phyloP scores from a whole-genome alignment of 2,888 invertebrate genomes.

The Brachyptera putata region DNA sequence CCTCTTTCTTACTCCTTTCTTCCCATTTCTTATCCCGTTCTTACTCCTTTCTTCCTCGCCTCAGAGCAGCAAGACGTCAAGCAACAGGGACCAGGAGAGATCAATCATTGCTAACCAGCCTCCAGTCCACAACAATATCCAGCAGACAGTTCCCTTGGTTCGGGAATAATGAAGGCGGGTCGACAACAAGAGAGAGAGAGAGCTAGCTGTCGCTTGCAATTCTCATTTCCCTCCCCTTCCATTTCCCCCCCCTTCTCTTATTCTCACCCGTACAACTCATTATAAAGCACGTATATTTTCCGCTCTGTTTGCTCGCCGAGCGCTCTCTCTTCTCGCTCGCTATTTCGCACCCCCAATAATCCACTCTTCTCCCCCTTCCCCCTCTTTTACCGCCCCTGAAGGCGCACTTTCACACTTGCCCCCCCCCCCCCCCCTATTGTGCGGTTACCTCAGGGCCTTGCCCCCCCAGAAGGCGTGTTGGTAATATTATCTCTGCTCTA shows the following conservation, averaged over 20 bases:
- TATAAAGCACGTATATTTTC: slow-evolving; percentile 39
- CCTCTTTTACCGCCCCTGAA: slow-evolving; percentile 29
- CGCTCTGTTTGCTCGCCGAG: slow-evolving; percentile 32
- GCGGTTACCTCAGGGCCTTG: not conserved
- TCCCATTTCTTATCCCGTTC: too few species aligned
- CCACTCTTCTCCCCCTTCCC: slow-evolving; percentile 19
- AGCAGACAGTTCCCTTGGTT: too few species aligned
- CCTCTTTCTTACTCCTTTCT: too few species aligned
- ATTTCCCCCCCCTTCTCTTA: slow-evolving; percentile 24
- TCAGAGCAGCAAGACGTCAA: too few species aligned
- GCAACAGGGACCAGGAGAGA: too few species aligned
- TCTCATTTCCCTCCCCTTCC: slow-evolving; percentile 32
- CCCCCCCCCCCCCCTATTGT: not conserved
- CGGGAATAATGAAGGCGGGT: too few species aligned
- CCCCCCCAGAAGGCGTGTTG: not conserved
- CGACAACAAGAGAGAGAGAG: too few species aligned
- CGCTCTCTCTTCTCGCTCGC: slow-evolving; percentile 27
- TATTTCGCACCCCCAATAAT: too few species aligned
- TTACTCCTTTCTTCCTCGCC: too few species aligned
- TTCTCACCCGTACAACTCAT: slow-evolving; percentile 33
- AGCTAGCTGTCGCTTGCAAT: not conserved
- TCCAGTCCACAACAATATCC: too few species aligned
- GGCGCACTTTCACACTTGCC: slow-evolving; percentile 10
- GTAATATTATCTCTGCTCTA: not conserved
- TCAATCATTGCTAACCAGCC: too few species aligned